phyloP scores from a whole-genome alignment of 2,888 invertebrate species.

The Macaria notata region DNA sequence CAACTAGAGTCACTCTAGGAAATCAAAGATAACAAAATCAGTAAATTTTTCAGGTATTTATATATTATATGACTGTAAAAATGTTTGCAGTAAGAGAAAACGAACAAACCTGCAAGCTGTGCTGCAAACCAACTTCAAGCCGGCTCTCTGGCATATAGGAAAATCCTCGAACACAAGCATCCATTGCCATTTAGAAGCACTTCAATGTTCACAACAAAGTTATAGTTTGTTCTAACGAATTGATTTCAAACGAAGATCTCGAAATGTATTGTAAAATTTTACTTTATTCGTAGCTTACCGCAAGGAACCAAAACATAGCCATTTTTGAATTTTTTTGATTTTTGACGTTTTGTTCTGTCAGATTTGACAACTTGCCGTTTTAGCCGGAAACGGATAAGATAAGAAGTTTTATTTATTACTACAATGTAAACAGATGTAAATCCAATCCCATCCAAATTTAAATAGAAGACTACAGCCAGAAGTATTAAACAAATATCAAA shows the following conservation, averaged over 20 bases:
- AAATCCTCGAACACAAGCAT: slow-evolving; percentile 62
- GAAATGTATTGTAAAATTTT: neutral
- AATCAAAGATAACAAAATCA: neutral
- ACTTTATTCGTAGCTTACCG: slow-evolving; percentile 1
- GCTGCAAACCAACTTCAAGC: slow-evolving; percentile 43
- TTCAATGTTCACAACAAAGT: neutral
- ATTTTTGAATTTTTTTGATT: slow-evolving; percentile 6
- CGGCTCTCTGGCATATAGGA: slow-evolving; percentile 61
- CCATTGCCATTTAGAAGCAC: slow-evolving; percentile 39
- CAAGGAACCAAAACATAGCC: slow-evolving; percentile 1
- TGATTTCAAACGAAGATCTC: neutral
- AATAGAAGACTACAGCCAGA: too few species aligned
- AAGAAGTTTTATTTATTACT: too few species aligned
- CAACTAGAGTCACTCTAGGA: too few species aligned
- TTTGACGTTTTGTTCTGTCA: neutral
- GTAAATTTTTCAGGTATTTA: neutral
- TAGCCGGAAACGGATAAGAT: too few species aligned
- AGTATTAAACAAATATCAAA: too few species aligned
- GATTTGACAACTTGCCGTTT: too few species aligned
- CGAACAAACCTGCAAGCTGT: slow-evolving; percentile 43
- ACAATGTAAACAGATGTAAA: too few species aligned
- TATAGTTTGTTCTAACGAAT: slow-evolving; percentile 1
- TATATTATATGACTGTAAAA: neutral
- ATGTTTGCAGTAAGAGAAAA: slow-evolving; percentile 12
- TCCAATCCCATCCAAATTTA: too few species aligned